These are phyloP conservation scores for Margarornis squamiger DNA, from an alignment of 2,797 vertebrate species.

Conservation along the genomic window DNA sequence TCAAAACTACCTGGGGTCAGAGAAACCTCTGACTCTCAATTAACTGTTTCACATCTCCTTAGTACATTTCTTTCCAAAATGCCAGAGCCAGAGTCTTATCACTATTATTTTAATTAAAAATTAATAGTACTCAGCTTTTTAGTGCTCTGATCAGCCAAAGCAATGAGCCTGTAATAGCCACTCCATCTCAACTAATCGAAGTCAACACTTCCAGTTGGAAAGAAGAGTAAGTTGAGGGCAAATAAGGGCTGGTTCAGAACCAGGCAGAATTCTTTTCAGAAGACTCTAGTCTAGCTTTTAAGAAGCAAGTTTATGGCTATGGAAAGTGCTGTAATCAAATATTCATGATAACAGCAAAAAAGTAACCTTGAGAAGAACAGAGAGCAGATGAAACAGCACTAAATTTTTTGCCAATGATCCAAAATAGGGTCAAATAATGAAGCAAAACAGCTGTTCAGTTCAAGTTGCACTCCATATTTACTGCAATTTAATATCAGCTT, in stretches of 20 bases:
- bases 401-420: not conserved
- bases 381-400: not conserved
- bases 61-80: not conserved
- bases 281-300: not conserved
- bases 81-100: not conserved
- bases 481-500: not conserved
- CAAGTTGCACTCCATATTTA: not conserved
- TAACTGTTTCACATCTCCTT: not conserved
- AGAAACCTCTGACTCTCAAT: not conserved
- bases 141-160: not conserved
- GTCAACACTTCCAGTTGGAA: not conserved
- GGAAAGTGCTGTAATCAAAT: not conserved
- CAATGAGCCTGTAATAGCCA: not conserved
- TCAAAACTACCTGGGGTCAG: not conserved
- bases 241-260: not conserved
- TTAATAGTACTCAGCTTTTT: not conserved
- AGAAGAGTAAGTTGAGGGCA: not conserved
- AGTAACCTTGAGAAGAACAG: constrained; percentile 29
- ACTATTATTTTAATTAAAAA: not conserved
- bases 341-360: not conserved
- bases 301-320: not conserved
- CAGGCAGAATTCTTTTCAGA: not conserved
- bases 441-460: not conserved
- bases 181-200: not conserved
- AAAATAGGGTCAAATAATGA: constrained; percentile 15